Percentiles rank a stretch among this genome's conserved stretches.
Conservation (phyloP, 2,113 vertebrate genomes). For the Prietella phreatophila region DNA sequence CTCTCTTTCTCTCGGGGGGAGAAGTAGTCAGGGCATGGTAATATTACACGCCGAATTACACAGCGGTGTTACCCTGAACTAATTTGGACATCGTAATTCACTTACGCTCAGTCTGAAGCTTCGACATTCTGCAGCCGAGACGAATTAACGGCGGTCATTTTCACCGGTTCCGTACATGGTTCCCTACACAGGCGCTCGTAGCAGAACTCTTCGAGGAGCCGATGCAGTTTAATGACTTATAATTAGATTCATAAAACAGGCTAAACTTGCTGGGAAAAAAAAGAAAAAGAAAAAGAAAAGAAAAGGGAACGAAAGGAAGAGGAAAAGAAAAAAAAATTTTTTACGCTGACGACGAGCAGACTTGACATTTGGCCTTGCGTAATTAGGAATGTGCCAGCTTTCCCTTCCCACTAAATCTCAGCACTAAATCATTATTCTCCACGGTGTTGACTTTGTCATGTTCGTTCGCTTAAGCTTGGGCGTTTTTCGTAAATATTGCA, state of each 20-base stretch:
- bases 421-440: constrained; percentile 78
- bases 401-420: constrained; percentile 74
- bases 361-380: constrained; percentile 80
- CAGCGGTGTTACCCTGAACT: constrained; percentile 35
- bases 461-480: constrained; percentile 71
- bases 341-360: constrained; percentile 77
- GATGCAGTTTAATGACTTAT: constrained; percentile 77
- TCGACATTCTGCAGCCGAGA: constrained; percentile 32
- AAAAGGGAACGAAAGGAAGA: constrained; percentile 15
- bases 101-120: constrained; percentile 36
- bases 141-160: constrained; percentile 51
- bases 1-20: constrained; percentile 30
- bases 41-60: constrained; percentile 53
- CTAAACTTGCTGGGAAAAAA: constrained; percentile 70
- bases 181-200: constrained; percentile 45
- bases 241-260: constrained; percentile 77
- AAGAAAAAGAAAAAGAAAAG: constrained; percentile 42
- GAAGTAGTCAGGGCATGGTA: constrained; percentile 37
- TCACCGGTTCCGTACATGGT: constrained; percentile 17
- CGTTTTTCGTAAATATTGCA: constrained; percentile 72
- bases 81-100: constrained; percentile 53
- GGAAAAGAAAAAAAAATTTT: constrained; percentile 52
- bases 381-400: constrained; percentile 79
- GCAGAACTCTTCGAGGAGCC: constrained; percentile 64
- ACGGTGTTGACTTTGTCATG: constrained; percentile 74